A percentile compares a stretch with the other conserved stretches of the same genome.
These are phyloP conservation scores for Notiomystis cincta DNA, from an alignment of 2,113 vertebrate species.

Conservation along the genomic window DNA sequence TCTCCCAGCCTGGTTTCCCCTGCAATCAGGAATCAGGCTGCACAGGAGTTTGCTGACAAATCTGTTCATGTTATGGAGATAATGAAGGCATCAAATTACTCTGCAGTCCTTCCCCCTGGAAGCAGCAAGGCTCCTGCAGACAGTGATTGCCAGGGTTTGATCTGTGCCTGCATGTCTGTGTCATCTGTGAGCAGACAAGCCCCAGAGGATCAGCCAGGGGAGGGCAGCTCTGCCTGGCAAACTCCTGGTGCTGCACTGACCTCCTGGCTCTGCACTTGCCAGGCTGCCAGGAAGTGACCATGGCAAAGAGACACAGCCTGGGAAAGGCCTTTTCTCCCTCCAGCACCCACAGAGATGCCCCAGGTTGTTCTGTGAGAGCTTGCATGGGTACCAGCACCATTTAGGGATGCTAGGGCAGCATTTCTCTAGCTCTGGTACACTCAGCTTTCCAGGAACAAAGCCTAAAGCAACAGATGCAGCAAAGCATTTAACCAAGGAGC, in stretches of 20 bases:
- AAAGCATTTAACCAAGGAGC: not conserved
- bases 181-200: not conserved
- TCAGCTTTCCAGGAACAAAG: not conserved
- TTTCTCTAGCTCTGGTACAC: not conserved
- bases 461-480: not conserved
- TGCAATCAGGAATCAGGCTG: conserved; percentile 32
- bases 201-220: conserved; percentile 3
- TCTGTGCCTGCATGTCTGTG: not conserved
- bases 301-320: not conserved
- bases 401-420: not conserved
- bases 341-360: not conserved
- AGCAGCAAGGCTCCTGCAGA: conserved; percentile 9
- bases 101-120: conserved; percentile 53
- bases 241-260: not conserved
- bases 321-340: not conserved
- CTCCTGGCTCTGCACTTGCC: not conserved
- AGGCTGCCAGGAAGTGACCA: not conserved
- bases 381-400: not conserved
- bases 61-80: conserved; percentile 60
- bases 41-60: conserved; percentile 67
- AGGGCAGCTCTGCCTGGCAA: not conserved
- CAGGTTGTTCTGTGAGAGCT: not conserved
- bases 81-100: conserved; percentile 68
- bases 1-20: conserved; percentile 11
- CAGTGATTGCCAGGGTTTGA: conserved; percentile 34